Evolutionary conservation across 2,113 vertebrate genomes (phyloP).

Genomic region (Hippocampus barbouri): DNA sequence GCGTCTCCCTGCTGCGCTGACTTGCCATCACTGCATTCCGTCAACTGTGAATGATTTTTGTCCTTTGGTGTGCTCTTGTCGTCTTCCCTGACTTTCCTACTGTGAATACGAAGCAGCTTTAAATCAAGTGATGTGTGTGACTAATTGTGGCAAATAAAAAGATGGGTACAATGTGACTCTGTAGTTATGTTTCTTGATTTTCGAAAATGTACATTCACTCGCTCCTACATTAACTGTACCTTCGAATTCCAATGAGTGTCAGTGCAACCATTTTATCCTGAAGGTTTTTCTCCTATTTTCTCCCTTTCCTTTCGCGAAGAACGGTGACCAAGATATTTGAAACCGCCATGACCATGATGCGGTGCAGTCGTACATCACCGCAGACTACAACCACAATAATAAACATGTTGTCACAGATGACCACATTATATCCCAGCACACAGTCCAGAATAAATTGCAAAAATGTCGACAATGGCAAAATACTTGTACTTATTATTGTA

Average conservation of each 20-base stretch:
- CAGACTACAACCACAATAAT: not conserved
- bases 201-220: not conserved
- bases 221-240: not conserved
- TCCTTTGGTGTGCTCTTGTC: slow-evolving; percentile 28
- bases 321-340: not conserved
- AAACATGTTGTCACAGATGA: not conserved
- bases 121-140: slow-evolving; percentile 20
- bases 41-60: slow-evolving; percentile 29
- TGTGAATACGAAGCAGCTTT: slow-evolving; percentile 28
- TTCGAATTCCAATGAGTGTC: not conserved
- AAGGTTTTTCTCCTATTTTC: not conserved
- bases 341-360: not conserved
- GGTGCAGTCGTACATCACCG: not conserved
- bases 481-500: not conserved
- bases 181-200: not conserved
- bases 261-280: not conserved
- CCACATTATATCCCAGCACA: not conserved
- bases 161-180: slow-evolving; percentile 21
- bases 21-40: slow-evolving; percentile 18
- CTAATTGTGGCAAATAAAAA: slow-evolving; percentile 47
- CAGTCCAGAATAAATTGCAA: no score
- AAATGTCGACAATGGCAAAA: not conserved
- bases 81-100: slow-evolving; percentile 16
- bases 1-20: slow-evolving; percentile 30
- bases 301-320: not conserved